Evolutionary conservation across 2,113 vertebrate species (phyloP).

Genomic region (Pseudorectes ferrugineus): DNA sequence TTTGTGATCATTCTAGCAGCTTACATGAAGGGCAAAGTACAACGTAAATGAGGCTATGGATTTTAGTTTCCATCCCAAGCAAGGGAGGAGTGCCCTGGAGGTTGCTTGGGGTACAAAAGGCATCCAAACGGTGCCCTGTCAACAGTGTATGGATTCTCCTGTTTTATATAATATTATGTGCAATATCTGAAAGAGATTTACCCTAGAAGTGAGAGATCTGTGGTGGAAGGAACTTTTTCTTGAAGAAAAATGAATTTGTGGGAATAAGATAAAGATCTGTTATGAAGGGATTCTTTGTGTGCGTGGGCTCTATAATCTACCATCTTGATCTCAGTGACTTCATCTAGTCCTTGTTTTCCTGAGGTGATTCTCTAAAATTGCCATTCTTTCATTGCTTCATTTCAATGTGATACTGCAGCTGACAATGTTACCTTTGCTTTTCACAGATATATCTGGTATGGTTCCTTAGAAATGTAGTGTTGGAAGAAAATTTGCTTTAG

Average conservation of each 20-base stretch:
- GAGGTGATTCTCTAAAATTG: background rate
- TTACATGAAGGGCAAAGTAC: background rate
- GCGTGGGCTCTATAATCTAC: background rate
- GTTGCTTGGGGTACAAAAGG: background rate
- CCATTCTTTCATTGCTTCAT: background rate
- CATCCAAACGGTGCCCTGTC: rapidly evolving
- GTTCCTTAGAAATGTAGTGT: background rate
- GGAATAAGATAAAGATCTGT: background rate
- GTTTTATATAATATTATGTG: background rate
- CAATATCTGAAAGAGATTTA: background rate
- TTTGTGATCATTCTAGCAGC: background rate
- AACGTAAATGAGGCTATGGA: rapidly evolving
- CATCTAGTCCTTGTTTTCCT: background rate
- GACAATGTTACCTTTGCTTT: background rate
- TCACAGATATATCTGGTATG: background rate
- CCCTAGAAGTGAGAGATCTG: background rate
- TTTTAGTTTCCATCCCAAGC: background rate
- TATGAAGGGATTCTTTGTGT: background rate
- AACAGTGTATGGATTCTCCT: background rate
- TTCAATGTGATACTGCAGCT: background rate
- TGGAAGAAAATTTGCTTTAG: background rate
- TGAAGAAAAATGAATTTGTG: background rate
- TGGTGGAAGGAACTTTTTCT: background rate
- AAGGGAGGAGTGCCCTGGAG: background rate
- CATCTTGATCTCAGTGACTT: background rate